phyloP scores from a whole-genome alignment of 64 coral and sea anemone genomes.

The Dendronephthya gigantea region DNA sequence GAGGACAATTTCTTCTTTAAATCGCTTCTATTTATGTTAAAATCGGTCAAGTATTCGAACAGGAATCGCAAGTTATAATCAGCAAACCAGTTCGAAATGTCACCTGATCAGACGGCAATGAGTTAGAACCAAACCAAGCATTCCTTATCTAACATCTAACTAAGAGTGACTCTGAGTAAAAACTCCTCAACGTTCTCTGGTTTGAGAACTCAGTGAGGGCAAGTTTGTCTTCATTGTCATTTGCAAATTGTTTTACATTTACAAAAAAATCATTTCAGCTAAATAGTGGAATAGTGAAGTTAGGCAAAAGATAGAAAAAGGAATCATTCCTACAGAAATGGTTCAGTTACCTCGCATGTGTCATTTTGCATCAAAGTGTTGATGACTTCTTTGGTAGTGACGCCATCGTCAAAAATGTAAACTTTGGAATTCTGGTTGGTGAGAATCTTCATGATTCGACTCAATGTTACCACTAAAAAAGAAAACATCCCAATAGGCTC shows the following conservation, averaged over 20 bases:
- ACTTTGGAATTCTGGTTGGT: neutral
- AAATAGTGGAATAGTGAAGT: too few species aligned
- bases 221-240: slow-evolving; percentile 60
- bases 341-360: neutral
- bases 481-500: neutral
- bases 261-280: too few species aligned
- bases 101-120: too few species aligned
- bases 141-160: too few species aligned
- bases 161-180: neutral
- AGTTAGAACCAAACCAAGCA: too few species aligned
- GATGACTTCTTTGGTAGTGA: neutral
- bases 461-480: neutral
- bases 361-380: neutral
- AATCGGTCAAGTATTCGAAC: too few species aligned
- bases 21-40: too few species aligned
- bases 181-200: neutral
- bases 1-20: too few species aligned
- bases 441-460: neutral
- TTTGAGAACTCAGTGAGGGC: slow-evolving; percentile 49
- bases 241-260: neutral
- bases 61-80: too few species aligned
- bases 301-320: too few species aligned
- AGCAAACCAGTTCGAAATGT: too few species aligned
- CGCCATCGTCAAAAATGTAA: neutral
- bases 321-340: neutral